Conservation (phyloP, 2,113 vertebrate genomes). For the Petroica traversi region DNA sequence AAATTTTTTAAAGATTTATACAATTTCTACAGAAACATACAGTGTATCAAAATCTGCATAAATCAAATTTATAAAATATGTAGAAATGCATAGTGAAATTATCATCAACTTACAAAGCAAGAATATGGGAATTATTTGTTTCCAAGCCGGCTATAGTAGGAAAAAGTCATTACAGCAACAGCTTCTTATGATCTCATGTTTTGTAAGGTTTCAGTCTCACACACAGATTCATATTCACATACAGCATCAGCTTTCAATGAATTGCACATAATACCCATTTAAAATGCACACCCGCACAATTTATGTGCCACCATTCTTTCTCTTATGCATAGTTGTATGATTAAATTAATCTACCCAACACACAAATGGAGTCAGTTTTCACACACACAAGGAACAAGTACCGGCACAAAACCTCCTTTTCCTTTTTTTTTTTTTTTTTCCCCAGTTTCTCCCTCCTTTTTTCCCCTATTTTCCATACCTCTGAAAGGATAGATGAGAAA, state of each 20-base stretch:
- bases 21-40: conserved; percentile 88
- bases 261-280: conserved; percentile 75
- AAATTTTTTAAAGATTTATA: conserved; percentile 80
- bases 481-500: conserved; percentile 39
- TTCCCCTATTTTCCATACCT: conserved; percentile 41
- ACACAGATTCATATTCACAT: conserved; percentile 65
- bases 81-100: conserved; percentile 87
- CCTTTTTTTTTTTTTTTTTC: not conserved
- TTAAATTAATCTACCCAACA: conserved; percentile 67
- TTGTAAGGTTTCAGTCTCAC: conserved; percentile 64
- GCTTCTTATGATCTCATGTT: conserved; percentile 61
- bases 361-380: conserved; percentile 62
- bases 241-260: conserved; percentile 59
- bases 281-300: conserved; percentile 56
- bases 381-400: conserved; percentile 63
- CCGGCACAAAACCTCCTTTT: not conserved
- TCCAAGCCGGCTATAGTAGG: conserved; percentile 71
- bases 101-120: conserved; percentile 80
- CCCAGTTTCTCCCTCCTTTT: conserved; percentile 60
- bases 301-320: conserved; percentile 67
- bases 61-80: conserved; percentile 86
- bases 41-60: conserved; percentile 87
- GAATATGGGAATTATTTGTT: conserved; percentile 72
- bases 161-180: conserved; percentile 75
- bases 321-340: conserved; percentile 76